Base-by-base conservation (phyloP, 2,797 vertebrate genomes). In the Cossypha heuglini region DNA sequence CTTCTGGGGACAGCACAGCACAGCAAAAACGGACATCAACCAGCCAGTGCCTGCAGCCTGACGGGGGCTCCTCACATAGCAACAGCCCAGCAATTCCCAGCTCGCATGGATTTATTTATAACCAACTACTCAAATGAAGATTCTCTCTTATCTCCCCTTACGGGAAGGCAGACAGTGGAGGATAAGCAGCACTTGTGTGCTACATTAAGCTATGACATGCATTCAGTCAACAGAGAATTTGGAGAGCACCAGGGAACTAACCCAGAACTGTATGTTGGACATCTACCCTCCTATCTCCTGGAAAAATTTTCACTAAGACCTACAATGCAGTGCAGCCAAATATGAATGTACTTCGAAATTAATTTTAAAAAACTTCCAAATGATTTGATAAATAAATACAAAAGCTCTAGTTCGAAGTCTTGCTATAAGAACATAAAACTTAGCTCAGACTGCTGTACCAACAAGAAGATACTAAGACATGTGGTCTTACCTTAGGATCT, bases 401-500 rank as follows among this genome's bases (percentile, higher is more conserved):
- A 74, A 76, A 66, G 2, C 22, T 61, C 13, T 13, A 66, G 22
- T 31, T 59, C 24, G 3, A 71, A 79, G 33, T 48, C 37, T 51
- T 67, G 13, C 66, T 84, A 5, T 48, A n/a, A 48, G 54, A 38
- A 5, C 14, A 71, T 5, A 2, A 15, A 66, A 64, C n/a, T 63
- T 33, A 66, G 43, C 49, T 75, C 52, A 86, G 64, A 37, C 11
- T 91, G 71, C 16, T 1, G 0, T 33, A 68, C 11, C 13, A 52
- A 82, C 6, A 64, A 49, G 59, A 73, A 93, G n/a, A 64, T 8
- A 18, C 5, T 8, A 40, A 33, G 18, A 59, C 5, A 7, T 3
- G 7, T 24, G 37, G 61, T 61, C 91, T 94, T 55, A 99, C 98
- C 98, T 97, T 97, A 24, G 96, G 93, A 11, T 94, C 97, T 31